A percentile compares a stretch with the other conserved stretches of the same genome.
phyloP scores from a whole-genome alignment of 2,888 invertebrate species.

The Cryptosula pallasiana region DNA sequence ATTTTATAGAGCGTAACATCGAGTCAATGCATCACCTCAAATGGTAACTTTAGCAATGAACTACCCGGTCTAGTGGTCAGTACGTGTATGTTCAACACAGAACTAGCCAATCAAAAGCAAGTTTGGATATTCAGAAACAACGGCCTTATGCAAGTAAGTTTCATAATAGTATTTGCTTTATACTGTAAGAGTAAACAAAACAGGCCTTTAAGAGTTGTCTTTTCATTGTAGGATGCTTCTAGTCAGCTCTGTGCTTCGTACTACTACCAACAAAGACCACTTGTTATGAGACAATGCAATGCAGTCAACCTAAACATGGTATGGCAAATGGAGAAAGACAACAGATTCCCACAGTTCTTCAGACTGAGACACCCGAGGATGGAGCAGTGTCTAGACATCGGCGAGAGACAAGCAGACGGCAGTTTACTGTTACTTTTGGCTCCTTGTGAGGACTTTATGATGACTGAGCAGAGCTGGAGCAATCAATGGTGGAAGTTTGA shows the following conservation, averaged over 20 bases:
- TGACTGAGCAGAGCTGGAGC: neutral
- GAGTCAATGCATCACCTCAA: neutral
- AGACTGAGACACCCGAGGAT: neutral
- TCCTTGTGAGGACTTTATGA: neutral
- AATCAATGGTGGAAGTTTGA: conserved; percentile 22
- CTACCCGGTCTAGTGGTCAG: neutral
- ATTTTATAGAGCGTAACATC: neutral
- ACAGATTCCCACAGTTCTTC: conserved; percentile 20
- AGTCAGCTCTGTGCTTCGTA: neutral
- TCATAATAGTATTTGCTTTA: too few species aligned
- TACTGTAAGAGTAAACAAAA: too few species aligned
- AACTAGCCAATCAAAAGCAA: neutral
- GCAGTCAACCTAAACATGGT: conserved; percentile 4
- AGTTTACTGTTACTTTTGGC: neutral
- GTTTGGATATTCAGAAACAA: neutral
- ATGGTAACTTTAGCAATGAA: neutral
- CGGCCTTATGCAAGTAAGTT: conserved; percentile 8
- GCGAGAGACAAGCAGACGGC: neutral
- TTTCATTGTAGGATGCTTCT: neutral
- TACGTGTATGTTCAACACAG: neutral
- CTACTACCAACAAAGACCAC: neutral
- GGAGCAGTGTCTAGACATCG: neutral
- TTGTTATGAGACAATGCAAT: conserved; percentile 12
- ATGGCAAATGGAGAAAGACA: neutral
- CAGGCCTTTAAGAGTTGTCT: too few species aligned